Base-by-base conservation (phyloP, 1,140 invertebrate genomes). In the Zelostemma sp. region DNA sequence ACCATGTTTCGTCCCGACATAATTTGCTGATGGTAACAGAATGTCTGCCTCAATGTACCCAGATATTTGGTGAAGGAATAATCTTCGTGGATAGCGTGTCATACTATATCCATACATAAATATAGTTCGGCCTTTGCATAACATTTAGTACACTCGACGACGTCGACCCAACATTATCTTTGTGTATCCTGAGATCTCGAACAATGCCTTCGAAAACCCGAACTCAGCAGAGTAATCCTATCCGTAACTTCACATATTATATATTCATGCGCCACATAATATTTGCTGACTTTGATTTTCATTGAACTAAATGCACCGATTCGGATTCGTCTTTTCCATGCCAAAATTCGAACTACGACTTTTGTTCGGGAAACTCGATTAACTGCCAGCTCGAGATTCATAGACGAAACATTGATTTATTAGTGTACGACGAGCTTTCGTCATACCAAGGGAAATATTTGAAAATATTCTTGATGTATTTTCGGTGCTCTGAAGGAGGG, bases 91-190 rank as follows among this genome's bases (percentile, higher is more conserved):
- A 47, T 49, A 9, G 45, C 12, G 8, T 31, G 47, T 49, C 47
- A 28, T n/a, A 21, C 47, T 33, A n/a, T 14, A 31, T 33, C 14
- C n/a, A 17, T 11, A 46, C 17, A 46, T 46, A 46, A 46, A 46
- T 46, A 46, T 49, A 51, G 25, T 57, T 46, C 38, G 49, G 49
- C 46, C 56, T 41, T 50, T 59, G 48, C 56, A 41, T 59, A 35
- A 48, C 66, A 43, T 51, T 72, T 61, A 25, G 59, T 45, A 61
- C 40, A 51, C 57, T 62, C 38, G 41, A 43, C 41, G 41, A 43
- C 45, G 43, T 21, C 35, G 47, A 53, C 40, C 49, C 54, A 12
- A 50, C 62, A 58, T 76, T 74, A 76, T 75, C 68, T 74, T 53
- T 65, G 63, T 75, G 53, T 74, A 70, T 47, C 47, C 65, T 60